Conservation (phyloP, 2,888 invertebrate genomes). For the Cotesia congregata region DNA sequence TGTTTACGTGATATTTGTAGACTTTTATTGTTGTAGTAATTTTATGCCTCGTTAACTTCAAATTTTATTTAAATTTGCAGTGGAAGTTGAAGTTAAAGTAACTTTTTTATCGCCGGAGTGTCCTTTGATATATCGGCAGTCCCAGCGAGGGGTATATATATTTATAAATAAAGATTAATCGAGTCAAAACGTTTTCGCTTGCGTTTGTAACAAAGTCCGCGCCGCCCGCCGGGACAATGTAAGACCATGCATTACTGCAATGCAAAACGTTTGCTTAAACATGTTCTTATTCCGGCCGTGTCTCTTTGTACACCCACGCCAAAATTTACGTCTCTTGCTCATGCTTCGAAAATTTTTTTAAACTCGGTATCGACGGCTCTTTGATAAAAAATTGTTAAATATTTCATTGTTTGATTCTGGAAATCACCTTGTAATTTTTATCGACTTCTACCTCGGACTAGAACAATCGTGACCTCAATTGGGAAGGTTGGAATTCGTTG, state of each 20-base stretch:
- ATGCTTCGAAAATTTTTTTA: neutral
- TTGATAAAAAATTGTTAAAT: no score
- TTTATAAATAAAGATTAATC: slow-evolving; percentile 66
- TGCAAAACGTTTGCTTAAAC: slow-evolving; percentile 41
- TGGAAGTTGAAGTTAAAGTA: neutral
- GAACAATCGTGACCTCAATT: no score
- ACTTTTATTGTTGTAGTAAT: no score
- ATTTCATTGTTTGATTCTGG: no score
- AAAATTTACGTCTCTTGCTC: slow-evolving; percentile 21
- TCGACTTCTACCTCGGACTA: no score
- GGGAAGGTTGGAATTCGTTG: no score
- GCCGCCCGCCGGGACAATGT: slow-evolving; percentile 61
- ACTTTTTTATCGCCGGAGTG: neutral
- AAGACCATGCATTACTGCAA: slow-evolving; percentile 55
- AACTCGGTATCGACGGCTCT: no score
- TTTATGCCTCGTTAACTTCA: neutral
- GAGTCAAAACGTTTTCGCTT: slow-evolving; percentile 63
- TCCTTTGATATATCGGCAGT: slow-evolving; percentile 61
- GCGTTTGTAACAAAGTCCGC: slow-evolving; percentile 70
- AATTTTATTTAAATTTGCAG: neutral
- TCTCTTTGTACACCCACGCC: slow-evolving; percentile 50
- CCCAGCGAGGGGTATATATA: slow-evolving; percentile 56
- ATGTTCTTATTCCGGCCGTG: slow-evolving; percentile 52
- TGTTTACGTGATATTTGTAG: no score
- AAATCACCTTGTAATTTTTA: no score